Percentiles rank a stretch among this genome's conserved stretches.
phyloP scores from a whole-genome alignment of 1,140 invertebrate genomes.

The Steinernema feltiae region DNA sequence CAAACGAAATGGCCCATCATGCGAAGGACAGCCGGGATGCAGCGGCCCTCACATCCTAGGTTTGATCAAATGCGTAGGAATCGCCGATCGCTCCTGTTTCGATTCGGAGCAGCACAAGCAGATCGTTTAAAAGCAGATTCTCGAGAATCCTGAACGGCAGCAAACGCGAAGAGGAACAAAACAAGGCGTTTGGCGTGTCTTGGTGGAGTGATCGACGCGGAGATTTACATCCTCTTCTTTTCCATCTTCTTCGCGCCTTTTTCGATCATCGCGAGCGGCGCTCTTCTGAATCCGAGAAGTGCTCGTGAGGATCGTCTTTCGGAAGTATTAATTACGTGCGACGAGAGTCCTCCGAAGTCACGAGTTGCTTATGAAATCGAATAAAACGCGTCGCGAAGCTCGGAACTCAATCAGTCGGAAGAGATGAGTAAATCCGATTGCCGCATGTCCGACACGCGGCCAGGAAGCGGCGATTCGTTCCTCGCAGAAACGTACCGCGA shows the following conservation, averaged over 20 bases:
- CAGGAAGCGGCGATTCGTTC: neutral
- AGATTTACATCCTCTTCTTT: no score
- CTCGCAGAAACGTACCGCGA: neutral
- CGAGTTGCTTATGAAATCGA: neutral
- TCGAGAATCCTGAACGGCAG: no score
- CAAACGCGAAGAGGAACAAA: no score
- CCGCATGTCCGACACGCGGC: no score
- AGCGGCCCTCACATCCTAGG: constrained; percentile 65
- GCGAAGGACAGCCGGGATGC: constrained; percentile 67
- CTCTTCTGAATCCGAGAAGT: neutral
- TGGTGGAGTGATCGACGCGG: no score
- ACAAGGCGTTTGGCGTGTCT: no score
- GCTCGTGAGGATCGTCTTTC: neutral
- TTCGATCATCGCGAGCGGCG: no score
- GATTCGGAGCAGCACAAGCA: constrained; percentile 87
- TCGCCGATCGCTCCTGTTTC: constrained; percentile 94
- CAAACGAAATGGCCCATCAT: constrained; percentile 99
- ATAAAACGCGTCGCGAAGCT: neutral
- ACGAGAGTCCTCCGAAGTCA: neutral
- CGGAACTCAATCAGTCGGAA: neutral
- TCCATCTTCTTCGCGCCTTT: no score
- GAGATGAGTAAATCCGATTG: neutral
- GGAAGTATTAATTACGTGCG: neutral
- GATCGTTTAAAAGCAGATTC: no score
- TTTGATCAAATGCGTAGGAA: constrained; percentile 99